These are phyloP conservation scores for Brachynemurus nebulosus DNA, from an alignment of 2,888 invertebrate species.

Conservation along the genomic window DNA sequence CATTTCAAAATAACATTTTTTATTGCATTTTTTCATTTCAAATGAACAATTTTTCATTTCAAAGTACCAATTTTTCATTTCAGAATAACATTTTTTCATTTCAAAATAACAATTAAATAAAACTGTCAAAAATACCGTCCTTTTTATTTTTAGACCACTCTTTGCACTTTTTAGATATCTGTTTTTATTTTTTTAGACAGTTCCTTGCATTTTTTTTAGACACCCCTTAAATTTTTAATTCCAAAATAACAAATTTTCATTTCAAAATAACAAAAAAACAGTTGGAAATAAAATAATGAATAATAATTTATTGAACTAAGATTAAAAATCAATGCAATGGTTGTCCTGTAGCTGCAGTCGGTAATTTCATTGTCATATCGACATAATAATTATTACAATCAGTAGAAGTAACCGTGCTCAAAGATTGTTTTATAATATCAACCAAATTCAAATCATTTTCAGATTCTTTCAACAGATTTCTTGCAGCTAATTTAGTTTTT, in stretches of 20 bases:
- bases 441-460: not conserved
- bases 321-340: not conserved
- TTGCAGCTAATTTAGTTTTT: not conserved
- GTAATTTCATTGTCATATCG: not conserved
- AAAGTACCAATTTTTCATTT: not conserved
- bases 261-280: too few relatives aligned
- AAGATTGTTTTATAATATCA: not conserved
- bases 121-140: not conserved
- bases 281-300: not conserved
- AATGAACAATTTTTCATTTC: not conserved
- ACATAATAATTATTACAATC: not conserved
- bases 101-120: not conserved
- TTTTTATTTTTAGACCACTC: too few relatives aligned
- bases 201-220: too few relatives aligned
- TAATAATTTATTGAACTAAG: not conserved
- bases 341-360: not conserved
- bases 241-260: too few relatives aligned
- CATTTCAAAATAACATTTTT: not conserved
- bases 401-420: not conserved
- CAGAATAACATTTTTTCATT: not conserved
- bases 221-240: too few relatives aligned
- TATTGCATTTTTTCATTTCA: not conserved
- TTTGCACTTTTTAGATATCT: too few relatives aligned
- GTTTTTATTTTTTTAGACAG: too few relatives aligned
- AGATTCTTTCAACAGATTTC: not conserved